Evolutionary conservation across 2,888 invertebrate genomes (phyloP), one percentile per base, ranked within the genome.

Genomic region (Mythimna lalbum): DNA sequence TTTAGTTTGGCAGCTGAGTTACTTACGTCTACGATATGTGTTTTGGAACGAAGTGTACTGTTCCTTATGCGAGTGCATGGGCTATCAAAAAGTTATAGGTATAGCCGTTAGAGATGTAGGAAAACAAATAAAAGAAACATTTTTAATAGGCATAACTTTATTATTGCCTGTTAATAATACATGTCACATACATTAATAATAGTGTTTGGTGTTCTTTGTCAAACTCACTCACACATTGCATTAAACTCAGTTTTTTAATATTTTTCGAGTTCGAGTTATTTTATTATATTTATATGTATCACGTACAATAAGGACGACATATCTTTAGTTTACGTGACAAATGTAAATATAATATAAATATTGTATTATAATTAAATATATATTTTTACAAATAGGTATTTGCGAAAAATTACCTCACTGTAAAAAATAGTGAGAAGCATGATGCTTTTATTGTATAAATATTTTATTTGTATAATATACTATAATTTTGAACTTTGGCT

Each of bases 151-250:
- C 81, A 78, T 67, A 61, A 55, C 50, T 71, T 76, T 81, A 68
- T 67, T 81, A 64, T 62, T 71, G 78, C 78, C 78, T 10, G 19
- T 67, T 67, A 64, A 57, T 67, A 56, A 63, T 63, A 78, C 49
- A 64, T 65, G 47, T 80, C 63, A 80, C 65, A 69, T 76, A 68
- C 49, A 69, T 56, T 60, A 50, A 21, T 21, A 21, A 62, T 76
- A 71, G 47, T 70, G 75, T 75, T 76, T 72, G 78, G 72, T 78
- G 78, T 78, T 81, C 64, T 39, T 76, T 64, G 36, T 71, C 63
- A 81, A 59, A 71, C 78, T 71, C 81, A 62, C 74, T 49, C 62
- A 63, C 70, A 66, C 61, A 61, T 63, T 65, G 66, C 53, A 10
- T 55, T 12, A 59, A 69, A 76, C 60, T 43, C 23, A 50, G 49